Base-by-base conservation (phyloP, 2,797 vertebrate species). In the Malurus leucopterus region DNA sequence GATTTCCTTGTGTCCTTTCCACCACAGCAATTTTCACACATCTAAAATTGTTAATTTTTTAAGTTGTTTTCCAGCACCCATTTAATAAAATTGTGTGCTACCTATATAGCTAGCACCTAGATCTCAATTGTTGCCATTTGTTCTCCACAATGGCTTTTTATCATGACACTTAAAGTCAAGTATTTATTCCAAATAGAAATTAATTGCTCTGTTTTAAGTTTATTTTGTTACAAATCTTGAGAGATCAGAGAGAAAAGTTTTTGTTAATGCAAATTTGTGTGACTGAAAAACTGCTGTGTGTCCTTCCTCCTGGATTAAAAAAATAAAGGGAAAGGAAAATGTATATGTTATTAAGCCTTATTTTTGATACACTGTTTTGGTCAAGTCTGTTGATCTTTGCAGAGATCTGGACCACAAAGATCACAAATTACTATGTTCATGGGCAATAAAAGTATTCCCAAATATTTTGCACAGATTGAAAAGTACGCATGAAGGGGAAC, bases 131-230 rank as follows among this genome's bases (percentile, higher is more conserved):
- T 6, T 49, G 12, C 9, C 29, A 44, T 50, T 84, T 78, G 6
- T 65, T 58, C 8, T 78, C 18, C 11, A 4, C 23, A 41, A 11
- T 8, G 18, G 34, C 12, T 61, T 58, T 43, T 77, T 47, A 18
- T n/a, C 0, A 0, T 53, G n/a, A 8, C 21, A 57, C 12, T 17
- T 55, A 15, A 68, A 30, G 8, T 9, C 68, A 15, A 63, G 14
- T 49, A 50, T 61, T 82, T 53, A 36, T 41, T 79, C 15, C 49
- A 65, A 73, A 73, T 6, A 26, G 40, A 64, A 64, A 77, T 47
- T 6, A 74, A 29, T 61, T 18, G 6, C 15, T 32, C 8, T 5
- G 6, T 29, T 80, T 71, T 40, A 78, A 49, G 12, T 36, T 65
- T n/a, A 49, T 62, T 72, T 89, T 89, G 4, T 61, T 55, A 51